A percentile compares a stretch with the other conserved stretches of the same genome.
Evolutionary conservation across 2,797 vertebrate species (phyloP).

Genomic region (Phaenicophaeus curvirostris): DNA sequence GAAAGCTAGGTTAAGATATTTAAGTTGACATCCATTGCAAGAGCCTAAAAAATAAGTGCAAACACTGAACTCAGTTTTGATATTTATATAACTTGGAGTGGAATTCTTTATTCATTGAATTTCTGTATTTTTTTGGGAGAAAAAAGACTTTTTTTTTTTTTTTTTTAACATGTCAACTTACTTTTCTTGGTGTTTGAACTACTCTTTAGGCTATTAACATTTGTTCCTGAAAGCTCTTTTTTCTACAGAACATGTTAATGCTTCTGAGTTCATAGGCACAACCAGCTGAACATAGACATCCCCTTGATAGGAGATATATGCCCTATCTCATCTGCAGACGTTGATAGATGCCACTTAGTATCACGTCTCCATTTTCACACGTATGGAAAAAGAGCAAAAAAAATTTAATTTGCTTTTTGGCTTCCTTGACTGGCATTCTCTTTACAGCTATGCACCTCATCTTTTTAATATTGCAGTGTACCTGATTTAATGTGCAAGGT

Average conservation of each 20-base stretch:
- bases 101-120: not conserved
- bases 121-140: not conserved
- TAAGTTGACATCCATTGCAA: not conserved
- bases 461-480: not conserved
- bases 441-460: not conserved
- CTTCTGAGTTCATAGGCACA: not conserved
- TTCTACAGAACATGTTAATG: not conserved
- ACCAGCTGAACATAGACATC: not conserved
- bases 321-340: not conserved
- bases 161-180: accelerated
- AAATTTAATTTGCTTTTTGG: not conserved
- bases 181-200: not conserved
- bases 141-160: not conserved
- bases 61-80: not conserved
- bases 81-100: not conserved
- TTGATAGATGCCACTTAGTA: constrained; percentile 36
- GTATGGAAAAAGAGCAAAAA: not conserved
- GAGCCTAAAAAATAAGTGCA: not conserved
- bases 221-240: not conserved
- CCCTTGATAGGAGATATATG: not conserved
- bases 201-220: not conserved
- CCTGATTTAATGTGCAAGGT: not conserved
- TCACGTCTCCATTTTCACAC: constrained; percentile 6
- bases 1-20: not conserved
- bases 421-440: not conserved